These are phyloP conservation scores for Cryptus armator DNA, from an alignment of 2,888 invertebrate genomes.

Conservation along the genomic window DNA sequence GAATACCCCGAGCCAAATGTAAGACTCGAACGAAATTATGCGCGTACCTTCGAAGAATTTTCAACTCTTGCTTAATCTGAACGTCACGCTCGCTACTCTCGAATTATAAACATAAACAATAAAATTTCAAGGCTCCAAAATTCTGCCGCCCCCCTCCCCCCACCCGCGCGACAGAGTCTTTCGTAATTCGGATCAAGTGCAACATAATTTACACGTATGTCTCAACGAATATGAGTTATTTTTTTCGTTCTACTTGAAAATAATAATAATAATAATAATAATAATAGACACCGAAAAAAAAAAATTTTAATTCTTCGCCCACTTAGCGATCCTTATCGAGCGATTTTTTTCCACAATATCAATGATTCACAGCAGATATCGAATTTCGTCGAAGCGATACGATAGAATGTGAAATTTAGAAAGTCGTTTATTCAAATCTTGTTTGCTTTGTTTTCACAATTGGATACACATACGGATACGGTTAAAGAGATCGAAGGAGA, in stretches of 20 bases:
- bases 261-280: neutral
- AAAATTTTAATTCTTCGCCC: neutral
- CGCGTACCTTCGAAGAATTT: constrained; percentile 10
- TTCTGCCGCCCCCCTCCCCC: neutral
- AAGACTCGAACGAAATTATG: constrained; percentile 18
- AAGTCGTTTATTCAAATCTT: neutral
- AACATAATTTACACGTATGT: neutral
- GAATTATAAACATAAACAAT: constrained; percentile 34
- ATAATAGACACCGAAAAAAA: neutral
- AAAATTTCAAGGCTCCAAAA: neutral
- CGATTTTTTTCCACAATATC: neutral
- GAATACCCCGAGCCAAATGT: constrained; percentile 1
- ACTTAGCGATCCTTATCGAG: neutral
- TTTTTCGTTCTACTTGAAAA: neutral
- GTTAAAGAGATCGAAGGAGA: neutral
- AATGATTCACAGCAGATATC: neutral
- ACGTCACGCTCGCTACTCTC: neutral
- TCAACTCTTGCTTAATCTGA: constrained; percentile 16
- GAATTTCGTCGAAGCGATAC: neutral
- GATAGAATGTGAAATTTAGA: neutral
- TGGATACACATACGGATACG: neutral
- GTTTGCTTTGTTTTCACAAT: constrained; percentile 2
- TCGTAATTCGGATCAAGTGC: constrained; percentile 19
- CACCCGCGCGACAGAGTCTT: neutral
- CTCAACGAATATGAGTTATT: neutral